Conservation (phyloP, 2,113 vertebrate species). For the Thamnophis sirtalis region DNA sequence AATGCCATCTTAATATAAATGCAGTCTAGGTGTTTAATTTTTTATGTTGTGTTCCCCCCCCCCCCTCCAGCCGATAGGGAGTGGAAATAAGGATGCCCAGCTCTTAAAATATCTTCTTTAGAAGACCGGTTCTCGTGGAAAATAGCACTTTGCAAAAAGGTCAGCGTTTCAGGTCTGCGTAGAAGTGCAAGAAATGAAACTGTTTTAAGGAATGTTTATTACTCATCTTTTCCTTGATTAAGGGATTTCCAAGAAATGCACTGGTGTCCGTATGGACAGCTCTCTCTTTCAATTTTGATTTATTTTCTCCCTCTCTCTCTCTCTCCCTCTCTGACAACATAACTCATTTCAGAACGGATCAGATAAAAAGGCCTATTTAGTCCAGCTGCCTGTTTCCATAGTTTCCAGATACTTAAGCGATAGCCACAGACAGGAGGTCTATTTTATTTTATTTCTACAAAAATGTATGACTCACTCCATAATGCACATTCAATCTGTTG, state of each 20-base stretch:
- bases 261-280: neutral
- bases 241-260: neutral
- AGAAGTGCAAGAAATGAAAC: neutral
- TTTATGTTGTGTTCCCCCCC: neutral
- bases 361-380: neutral
- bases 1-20: neutral
- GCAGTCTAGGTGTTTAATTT: neutral
- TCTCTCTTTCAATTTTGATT: neutral
- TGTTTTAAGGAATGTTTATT: neutral
- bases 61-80: neutral
- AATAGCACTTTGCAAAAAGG: neutral
- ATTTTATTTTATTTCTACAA: neutral
- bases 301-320: rapidly evolving
- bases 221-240: neutral
- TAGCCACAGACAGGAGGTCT: neutral
- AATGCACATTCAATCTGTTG: neutral
- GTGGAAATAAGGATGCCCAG: neutral
- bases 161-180: neutral
- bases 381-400: neutral
- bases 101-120: neutral
- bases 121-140: neutral
- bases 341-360: neutral
- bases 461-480: neutral
- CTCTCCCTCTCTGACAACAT: neutral
- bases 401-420: neutral